A percentile compares a stretch with the other conserved stretches of the same genome.
Evolutionary conservation across 2,113 vertebrate genomes (phyloP).

Genomic region (Podilymbus podiceps): DNA sequence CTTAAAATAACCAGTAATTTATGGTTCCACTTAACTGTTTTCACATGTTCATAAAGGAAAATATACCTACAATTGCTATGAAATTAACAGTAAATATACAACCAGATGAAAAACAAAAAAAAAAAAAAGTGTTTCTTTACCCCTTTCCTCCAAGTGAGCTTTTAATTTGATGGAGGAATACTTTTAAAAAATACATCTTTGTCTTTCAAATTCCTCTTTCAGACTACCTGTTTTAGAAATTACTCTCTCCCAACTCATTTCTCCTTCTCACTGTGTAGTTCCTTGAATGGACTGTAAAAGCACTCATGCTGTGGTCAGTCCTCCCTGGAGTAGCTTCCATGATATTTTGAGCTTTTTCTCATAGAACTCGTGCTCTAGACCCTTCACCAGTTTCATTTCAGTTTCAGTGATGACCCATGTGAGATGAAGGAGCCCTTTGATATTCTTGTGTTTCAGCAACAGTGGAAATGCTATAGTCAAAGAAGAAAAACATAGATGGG

Average conservation of each 20-base stretch:
- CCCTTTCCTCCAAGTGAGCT: neutral
- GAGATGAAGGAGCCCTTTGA: neutral
- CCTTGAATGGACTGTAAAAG: neutral
- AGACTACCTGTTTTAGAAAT: neutral
- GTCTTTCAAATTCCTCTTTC: neutral
- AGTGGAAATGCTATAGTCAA: neutral
- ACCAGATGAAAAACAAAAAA: neutral
- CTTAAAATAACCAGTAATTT: neutral
- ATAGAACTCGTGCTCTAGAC: no score
- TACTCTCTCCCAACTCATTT: neutral
- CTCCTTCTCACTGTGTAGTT: neutral
- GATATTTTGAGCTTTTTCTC: neutral
- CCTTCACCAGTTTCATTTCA: no score
- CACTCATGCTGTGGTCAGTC: neutral
- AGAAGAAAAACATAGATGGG: neutral
- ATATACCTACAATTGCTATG: neutral
- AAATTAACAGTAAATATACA: neutral
- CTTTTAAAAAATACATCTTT: neutral
- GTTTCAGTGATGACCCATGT: neutral
- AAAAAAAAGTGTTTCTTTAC: neutral
- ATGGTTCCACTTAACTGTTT: neutral
- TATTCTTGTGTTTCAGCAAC: neutral
- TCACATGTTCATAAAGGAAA: neutral
- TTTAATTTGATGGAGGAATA: neutral
- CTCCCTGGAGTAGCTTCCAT: neutral